These are phyloP conservation scores for Elymnias hypermnestra DNA, from an alignment of 1,140 invertebrate genomes.

Conservation along the genomic window DNA sequence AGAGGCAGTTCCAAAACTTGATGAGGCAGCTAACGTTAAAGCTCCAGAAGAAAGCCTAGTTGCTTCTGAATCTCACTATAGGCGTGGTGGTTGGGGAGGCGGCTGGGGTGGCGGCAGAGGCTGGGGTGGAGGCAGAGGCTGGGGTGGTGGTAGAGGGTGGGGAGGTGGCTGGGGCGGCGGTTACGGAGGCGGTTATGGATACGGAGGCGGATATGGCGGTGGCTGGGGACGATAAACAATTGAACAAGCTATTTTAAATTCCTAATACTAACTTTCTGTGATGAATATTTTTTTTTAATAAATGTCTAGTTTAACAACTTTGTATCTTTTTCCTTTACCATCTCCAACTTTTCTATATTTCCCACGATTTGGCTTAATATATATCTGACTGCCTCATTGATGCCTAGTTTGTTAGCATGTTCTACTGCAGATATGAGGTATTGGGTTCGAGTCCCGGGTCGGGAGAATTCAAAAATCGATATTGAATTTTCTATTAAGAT, in stretches of 20 bases:
- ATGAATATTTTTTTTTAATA: background rate
- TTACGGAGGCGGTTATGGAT: background rate
- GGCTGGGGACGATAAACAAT: background rate
- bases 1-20: no score
- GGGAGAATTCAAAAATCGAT: no score
- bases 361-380: no score
- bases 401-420: no score
- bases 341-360: no score
- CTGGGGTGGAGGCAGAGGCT: background rate
- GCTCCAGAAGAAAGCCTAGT: background rate
- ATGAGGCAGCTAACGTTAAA: no score
- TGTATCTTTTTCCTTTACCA: background rate
- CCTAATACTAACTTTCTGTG: background rate
- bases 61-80: background rate
- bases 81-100: background rate
- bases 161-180: background rate
- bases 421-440: no score
- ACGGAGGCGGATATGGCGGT: constrained; percentile 2
- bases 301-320: background rate
- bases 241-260: background rate
- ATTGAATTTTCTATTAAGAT: no score
- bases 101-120: background rate
- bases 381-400: no score
- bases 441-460: no score
- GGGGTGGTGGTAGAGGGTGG: background rate